phyloP scores from a whole-genome alignment of 2,797 vertebrate genomes.

The Gorsachius magnificus region DNA sequence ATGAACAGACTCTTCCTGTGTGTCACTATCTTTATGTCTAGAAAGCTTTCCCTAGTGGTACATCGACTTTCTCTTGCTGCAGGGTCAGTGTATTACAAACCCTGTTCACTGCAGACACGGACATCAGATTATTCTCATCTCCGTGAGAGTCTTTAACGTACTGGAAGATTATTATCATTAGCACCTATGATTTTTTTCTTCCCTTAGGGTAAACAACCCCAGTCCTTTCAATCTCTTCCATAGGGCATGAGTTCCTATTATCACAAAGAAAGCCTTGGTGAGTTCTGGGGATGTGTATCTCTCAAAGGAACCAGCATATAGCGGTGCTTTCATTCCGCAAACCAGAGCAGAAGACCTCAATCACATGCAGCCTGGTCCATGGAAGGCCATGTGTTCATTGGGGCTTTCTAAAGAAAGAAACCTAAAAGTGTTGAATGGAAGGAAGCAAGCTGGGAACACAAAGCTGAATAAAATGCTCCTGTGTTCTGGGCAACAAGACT shows the following conservation, averaged over 20 bases:
- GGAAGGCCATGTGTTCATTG: neutral
- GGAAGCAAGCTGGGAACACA: neutral
- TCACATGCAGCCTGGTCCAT: neutral
- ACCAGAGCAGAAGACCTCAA: neutral
- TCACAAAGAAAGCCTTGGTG: neutral
- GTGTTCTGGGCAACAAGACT: neutral
- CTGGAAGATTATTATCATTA: neutral
- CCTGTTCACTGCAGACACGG: neutral
- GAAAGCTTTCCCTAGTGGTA: neutral
- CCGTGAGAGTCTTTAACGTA: neutral
- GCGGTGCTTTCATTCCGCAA: neutral
- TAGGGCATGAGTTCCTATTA: neutral
- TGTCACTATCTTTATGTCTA: neutral
- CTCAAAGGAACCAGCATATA: neutral
- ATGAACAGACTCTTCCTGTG: neutral
- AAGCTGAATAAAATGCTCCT: neutral
- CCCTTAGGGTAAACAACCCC: neutral
- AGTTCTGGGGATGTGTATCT: neutral
- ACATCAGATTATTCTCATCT: neutral
- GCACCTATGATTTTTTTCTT: neutral
- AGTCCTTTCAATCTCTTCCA: neutral
- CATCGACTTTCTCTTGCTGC: neutral
- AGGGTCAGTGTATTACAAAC: neutral
- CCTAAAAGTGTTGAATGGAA: neutral
- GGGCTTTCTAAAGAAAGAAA: neutral